Conservation (phyloP, 2,797 vertebrate species). For the Macropodus opercularis region DNA sequence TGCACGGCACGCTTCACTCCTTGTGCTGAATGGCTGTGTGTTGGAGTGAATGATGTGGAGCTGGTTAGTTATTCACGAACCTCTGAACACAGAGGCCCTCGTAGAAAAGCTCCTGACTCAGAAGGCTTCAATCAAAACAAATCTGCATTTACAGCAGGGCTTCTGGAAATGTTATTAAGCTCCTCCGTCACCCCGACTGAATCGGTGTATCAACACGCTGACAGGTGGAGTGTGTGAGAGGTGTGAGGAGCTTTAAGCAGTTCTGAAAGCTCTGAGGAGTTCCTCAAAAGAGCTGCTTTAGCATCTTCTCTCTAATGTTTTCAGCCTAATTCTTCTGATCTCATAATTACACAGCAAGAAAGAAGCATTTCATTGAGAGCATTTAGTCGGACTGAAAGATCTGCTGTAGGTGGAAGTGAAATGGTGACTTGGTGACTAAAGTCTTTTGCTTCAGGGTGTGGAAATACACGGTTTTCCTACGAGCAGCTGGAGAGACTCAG, state of each 20-base stretch:
- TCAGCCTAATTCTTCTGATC: constrained; percentile 42
- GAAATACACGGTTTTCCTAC: constrained; percentile 40
- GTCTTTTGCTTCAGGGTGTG: constrained; percentile 2
- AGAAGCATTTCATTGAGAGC: constrained; percentile 36
- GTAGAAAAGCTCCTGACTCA: constrained; percentile 12
- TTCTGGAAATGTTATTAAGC: constrained; percentile 42
- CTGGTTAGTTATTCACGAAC: constrained; percentile 42
- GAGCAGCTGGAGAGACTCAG: constrained; percentile 51
- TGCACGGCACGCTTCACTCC: constrained; percentile 16
- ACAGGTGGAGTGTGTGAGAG: constrained; percentile 26
- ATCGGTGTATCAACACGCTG: constrained; percentile 36
- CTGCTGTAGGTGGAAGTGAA: constrained; percentile 42
- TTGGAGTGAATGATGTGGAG: constrained; percentile 41
- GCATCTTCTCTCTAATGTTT: constrained; percentile 41
- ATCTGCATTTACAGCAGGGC: constrained; percentile 47
- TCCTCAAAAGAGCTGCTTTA: constrained; percentile 26
- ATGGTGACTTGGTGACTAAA: constrained; percentile 35
- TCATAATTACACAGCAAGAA: constrained; percentile 39
- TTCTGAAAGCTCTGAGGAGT: constrained; percentile 9
- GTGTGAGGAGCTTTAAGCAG: constrained; percentile 20
- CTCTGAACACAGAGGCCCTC: constrained; percentile 29
- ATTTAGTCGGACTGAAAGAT: constrained; percentile 35
- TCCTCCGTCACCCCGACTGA: constrained; percentile 40
- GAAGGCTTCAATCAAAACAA: constrained; percentile 45
- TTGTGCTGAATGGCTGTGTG: constrained; percentile 27